Base-by-base conservation (phyloP, 2,113 vertebrate genomes). In the Channa argus region DNA sequence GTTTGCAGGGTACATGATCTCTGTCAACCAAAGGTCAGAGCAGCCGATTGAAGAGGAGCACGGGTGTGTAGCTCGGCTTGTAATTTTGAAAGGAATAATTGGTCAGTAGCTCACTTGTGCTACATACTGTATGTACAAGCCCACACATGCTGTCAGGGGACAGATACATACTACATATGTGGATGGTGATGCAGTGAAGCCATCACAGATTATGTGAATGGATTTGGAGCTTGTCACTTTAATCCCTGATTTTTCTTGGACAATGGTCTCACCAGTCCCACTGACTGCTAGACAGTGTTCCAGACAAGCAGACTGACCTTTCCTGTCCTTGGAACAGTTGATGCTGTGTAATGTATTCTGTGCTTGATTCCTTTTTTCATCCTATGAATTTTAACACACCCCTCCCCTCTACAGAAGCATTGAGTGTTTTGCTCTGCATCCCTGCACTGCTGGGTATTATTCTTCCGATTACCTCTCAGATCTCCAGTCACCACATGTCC, bases 381-480 rank as follows among this genome's bases (percentile, higher is more conserved):
- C 69, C 71, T 82, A 92, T 93, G 89, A 93, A 94, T 94, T 92
- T 93, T 91, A 94, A 94, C 85, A 85, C 80, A 85, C 80, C 76
- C 14, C 51, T 14, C 46, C 63, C 73, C 55, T 66, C 38, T 54
- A 36, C 61, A 41, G 66, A 67, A 34, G 47, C 61, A n/a, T 38
- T 3, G n/a, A 77, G 73, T 84, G 71, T 75, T 67, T 88, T 45
- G 0, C 65, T 80, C 43, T 65, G 67, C 62, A 34, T 82, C 88
- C 73, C 60, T 36, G 76, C 77, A 51, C 87, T 66, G 75, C 81
- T 85, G 72, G 90, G 85, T 87, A 86, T 89, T 81, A 85, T 87
- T 85, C 86, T 63, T 84, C 77, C 85, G 86, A 90, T 92, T 90
- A 92, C 89, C 84, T 85, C 77, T 88, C 83, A 82, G 84, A 86